Evolutionary conservation across 2,888 invertebrate genomes (phyloP), one percentile per base, ranked within the genome.

Genomic region (Cryptosula pallasiana): DNA sequence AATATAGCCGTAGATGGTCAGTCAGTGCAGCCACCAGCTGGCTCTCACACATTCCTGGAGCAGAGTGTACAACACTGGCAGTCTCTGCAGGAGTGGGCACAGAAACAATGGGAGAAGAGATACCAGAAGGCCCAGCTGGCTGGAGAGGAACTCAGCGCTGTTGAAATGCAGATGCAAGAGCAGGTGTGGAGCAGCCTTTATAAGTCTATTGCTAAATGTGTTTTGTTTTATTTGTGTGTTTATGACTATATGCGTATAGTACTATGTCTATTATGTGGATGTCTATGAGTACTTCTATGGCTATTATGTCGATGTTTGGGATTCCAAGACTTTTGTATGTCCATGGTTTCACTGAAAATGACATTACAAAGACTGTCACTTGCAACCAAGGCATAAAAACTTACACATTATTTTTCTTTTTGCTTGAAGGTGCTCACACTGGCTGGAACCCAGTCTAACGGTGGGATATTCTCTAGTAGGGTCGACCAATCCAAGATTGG

Each of bases 31-130:
- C 63, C 63, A 20, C 32, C 32, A 63, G 29, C 29, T 9, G 63
- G 29, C 63, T 63, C 63, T 5, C 27, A 63, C 74, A 83, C 83
- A 2, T 76, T 83, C 27, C 77, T 83, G n/a, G 83, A 83, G 72
- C 83, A 83, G 78, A 81, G 82, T 29, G 79, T 83, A 27, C 74
- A 82, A 36, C 81, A 82, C 77, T 83, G 83, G 83, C 82, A 81
- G 72, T 80, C 77, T 58, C 80, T 83, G 58, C 83, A 83, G 76
- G 81, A 82, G 72, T 83, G 83, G 83, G 83, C 83, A 1, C 81
- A 83, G 78, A 81, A 80, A 75, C 81, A 81, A 73, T 82, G 82
- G 82, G 77, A 80, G 35, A 83, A 82, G 74, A 74, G 81, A 5
- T 73, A 74, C 72, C 80, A 81, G 72, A 79, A 80, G 63, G 63